Percentiles rank a stretch among this genome's conserved stretches.
Evolutionary conservation across 2,888 invertebrate species (phyloP).

Genomic region (Yponomeuta sedellus): DNA sequence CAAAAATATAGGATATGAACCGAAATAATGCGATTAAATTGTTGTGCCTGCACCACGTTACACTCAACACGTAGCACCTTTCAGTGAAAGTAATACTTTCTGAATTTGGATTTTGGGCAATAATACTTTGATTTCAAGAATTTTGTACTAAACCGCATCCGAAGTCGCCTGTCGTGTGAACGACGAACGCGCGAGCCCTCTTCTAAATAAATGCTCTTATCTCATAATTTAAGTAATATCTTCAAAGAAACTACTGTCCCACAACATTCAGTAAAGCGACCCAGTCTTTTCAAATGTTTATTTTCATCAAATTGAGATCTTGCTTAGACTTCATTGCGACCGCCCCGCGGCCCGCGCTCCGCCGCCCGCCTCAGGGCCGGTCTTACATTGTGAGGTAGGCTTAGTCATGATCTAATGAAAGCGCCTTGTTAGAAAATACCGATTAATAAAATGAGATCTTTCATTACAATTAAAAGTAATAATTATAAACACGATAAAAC

Average conservation of each 20-base stretch:
- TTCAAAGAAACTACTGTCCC: slow-evolving; percentile 73
- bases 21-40: background rate
- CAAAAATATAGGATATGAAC: background rate
- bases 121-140: slow-evolving; percentile 70
- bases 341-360: slow-evolving; percentile 17
- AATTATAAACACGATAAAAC: slow-evolving; percentile 71
- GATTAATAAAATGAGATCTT: slow-evolving; percentile 78
- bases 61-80: slow-evolving; percentile 19
- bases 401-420: slow-evolving; percentile 76
- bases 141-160: slow-evolving; percentile 70
- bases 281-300: slow-evolving; percentile 75
- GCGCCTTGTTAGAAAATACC: slow-evolving; percentile 77
- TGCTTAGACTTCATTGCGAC: slow-evolving; percentile 71
- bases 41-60: slow-evolving; percentile 2
- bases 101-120: slow-evolving; percentile 67
- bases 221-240: slow-evolving; percentile 74
- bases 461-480: slow-evolving; percentile 76
- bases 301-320: slow-evolving; percentile 77
- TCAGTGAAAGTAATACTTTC: slow-evolving; percentile 68
- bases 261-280: slow-evolving; percentile 77
- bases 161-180: slow-evolving; percentile 30
- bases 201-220: slow-evolving; percentile 69
- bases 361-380: slow-evolving; percentile 31
- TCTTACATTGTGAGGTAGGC: slow-evolving; percentile 75
- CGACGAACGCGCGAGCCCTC: slow-evolving; percentile 38